Evolutionary conservation across 2,888 invertebrate genomes (phyloP).

Genomic region (Temnothorax rugatulus): DNA sequence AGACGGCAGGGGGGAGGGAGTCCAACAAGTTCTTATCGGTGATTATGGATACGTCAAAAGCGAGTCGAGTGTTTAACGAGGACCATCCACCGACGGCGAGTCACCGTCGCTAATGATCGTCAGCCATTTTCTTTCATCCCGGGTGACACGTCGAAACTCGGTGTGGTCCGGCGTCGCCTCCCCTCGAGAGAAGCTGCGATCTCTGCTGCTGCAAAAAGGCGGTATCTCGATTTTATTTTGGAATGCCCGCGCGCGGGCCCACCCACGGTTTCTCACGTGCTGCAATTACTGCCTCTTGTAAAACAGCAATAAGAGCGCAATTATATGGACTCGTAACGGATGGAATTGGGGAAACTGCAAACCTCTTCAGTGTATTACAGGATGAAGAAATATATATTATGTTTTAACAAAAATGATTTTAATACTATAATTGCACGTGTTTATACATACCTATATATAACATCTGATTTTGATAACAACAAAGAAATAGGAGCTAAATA

Average conservation of each 20-base stretch:
- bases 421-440: not conserved
- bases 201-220: slow-evolving; percentile 67
- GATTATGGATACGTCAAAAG: slow-evolving; percentile 80
- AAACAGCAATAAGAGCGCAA: slow-evolving; percentile 52
- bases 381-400: not conserved
- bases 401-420: slow-evolving; percentile 16
- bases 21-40: slow-evolving; percentile 75
- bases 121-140: slow-evolving; percentile 76
- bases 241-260: slow-evolving; percentile 60
- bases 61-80: slow-evolving; percentile 77
- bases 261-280: slow-evolving; percentile 63
- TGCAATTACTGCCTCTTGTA: slow-evolving; percentile 51
- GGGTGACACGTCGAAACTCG: slow-evolving; percentile 75
- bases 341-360: slow-evolving; percentile 31
- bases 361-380: not conserved
- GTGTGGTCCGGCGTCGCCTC: slow-evolving; percentile 74
- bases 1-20: slow-evolving; percentile 33
- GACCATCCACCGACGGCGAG: slow-evolving; percentile 76
- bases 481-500: not conserved
- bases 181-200: slow-evolving; percentile 65
- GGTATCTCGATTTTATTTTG: slow-evolving; percentile 54
- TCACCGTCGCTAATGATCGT: slow-evolving; percentile 81
- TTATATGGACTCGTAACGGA: slow-evolving; percentile 32
- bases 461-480: not conserved
- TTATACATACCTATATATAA: not conserved